phyloP scores from a whole-genome alignment of 1,140 invertebrate species.

The Scaptomyza pallida region DNA sequence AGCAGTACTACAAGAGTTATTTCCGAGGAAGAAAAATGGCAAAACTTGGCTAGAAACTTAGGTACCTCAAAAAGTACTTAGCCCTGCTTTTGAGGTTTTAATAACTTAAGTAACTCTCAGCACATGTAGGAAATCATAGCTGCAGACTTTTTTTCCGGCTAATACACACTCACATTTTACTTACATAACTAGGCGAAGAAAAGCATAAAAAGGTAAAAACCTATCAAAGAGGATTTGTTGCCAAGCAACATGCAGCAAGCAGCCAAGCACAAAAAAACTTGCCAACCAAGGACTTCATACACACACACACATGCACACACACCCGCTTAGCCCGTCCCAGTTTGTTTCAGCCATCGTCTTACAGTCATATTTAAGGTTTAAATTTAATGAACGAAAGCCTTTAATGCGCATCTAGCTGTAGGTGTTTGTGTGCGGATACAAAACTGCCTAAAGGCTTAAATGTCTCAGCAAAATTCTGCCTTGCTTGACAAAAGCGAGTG shows the following conservation, averaged over 20 bases:
- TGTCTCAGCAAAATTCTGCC: slow-evolving; percentile 16
- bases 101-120: slow-evolving; percentile 20
- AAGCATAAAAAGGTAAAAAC: slow-evolving; percentile 37
- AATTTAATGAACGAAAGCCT: slow-evolving; percentile 69
- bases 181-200: slow-evolving; percentile 19
- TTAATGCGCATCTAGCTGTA: slow-evolving; percentile 49
- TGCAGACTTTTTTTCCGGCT: background rate
- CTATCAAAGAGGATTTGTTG: slow-evolving; percentile 75
- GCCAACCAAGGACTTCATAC: too few relatives aligned
- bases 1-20: background rate
- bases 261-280: background rate
- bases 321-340: too few relatives aligned
- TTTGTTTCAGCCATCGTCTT: slow-evolving; percentile 35
- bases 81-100: slow-evolving; percentile 4
- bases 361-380: slow-evolving; percentile 56
- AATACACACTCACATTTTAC: slow-evolving; percentile 5
- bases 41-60: background rate
- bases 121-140: slow-evolving; percentile 8
- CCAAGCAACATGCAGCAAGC: slow-evolving; percentile 45
- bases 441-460: slow-evolving; percentile 63
- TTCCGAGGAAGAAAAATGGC: background rate
- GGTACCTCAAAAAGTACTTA: background rate
- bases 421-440: slow-evolving; percentile 18
- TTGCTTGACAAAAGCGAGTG: background rate
- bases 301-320: too few relatives aligned